Evolutionary conservation across 2,797 vertebrate genomes (phyloP).

Genomic region (Sarcoramphus papa): DNA sequence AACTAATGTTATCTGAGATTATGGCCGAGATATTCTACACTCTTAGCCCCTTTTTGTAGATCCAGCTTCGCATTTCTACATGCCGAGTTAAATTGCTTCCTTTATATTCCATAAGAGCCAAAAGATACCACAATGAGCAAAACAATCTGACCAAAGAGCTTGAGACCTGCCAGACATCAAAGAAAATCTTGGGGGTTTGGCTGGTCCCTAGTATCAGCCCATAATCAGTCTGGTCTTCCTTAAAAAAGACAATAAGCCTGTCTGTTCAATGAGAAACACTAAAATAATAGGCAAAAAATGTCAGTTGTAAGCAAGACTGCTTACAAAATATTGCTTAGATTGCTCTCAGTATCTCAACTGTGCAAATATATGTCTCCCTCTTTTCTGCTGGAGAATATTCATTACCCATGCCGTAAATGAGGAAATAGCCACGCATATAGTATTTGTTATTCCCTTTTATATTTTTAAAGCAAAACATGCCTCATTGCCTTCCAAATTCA

Average conservation of each 20-base stretch:
- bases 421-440: neutral
- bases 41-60: neutral
- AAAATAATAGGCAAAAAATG: neutral
- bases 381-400: neutral
- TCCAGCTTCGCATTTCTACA: neutral
- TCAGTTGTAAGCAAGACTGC: neutral
- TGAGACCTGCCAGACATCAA: neutral
- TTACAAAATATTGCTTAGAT: neutral
- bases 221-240: constrained; percentile 3
- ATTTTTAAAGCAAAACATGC: constrained; percentile 20
- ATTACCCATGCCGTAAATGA: neutral
- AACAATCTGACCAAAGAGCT: neutral
- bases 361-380: neutral
- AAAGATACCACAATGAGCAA: constrained; percentile 4
- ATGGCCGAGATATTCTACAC: neutral
- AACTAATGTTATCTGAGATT: neutral
- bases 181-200: neutral
- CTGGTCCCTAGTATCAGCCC: neutral
- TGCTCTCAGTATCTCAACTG: neutral
- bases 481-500: constrained; percentile 49
- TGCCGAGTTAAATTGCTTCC: neutral
- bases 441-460: neutral
- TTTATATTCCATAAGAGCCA: neutral
- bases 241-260: constrained; percentile 12
- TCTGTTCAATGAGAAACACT: constrained; percentile 3